Base-by-base conservation (phyloP, 2,888 invertebrate species). In the Andrena chrysosceles region DNA sequence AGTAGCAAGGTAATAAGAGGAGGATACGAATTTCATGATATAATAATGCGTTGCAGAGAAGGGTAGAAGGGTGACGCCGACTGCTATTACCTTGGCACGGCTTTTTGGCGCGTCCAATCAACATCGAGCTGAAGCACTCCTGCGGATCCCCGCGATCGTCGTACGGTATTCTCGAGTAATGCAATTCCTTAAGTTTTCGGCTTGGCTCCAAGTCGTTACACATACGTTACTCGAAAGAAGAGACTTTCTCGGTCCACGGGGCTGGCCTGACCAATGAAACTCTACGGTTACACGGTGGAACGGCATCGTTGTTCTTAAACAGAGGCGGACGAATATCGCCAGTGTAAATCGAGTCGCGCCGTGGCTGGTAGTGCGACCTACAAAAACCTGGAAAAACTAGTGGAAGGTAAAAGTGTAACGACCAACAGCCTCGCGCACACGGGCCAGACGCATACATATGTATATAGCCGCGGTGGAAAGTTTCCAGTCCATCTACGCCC, bases 201-300 rank as follows among this genome's bases (percentile, higher is more conserved):
- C 83, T 48, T 35, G n/a, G 35, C 76, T 83, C 76, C 82, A 76
- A 76, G 83, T 82, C 82, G 83, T 82, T 82, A 76, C 56, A 71
- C 62, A 62, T 82, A 75, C 81, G 66, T 75, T 75, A 69, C 64
- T 60, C 83, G 60, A 74, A 67, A 48, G 59, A 29, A 2, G 16
- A 16, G 26, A 54, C 48, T 42, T 63, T 35, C 26, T 60, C 26
- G 13, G 52, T 20, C 49, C 54, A 10, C 13, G 63, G 35, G 29
- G 52, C 33, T 52, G 16, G 52, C 23, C 52, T 31, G 72, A 63
- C 49, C 73, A 20, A 52, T 64, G 73, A 42, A 73, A 69, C 73
- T 81, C 73, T 23, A 7, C 7, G 49, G 49, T 23, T 69, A 66
- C 48, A 29, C 48, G 13, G 1, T 4, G 49, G 7, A 60, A 70